Evolutionary conservation across 2,797 vertebrate genomes (phyloP), one percentile per base, ranked within the genome.

Genomic region (Decapterus maruadsi): DNA sequence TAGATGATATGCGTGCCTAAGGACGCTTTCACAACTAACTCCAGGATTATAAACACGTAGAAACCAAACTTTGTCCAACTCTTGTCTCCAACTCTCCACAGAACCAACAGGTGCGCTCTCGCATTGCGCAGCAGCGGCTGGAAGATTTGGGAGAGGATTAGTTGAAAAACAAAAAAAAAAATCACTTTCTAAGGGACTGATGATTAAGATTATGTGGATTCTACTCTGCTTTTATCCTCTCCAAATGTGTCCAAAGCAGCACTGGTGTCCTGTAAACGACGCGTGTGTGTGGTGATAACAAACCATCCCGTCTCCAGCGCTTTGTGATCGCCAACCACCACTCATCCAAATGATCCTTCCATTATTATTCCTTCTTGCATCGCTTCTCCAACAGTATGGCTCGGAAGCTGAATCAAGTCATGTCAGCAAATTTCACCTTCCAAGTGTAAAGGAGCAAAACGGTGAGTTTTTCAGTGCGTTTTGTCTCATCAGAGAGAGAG

Each of bases 321-420:
- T 92, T 91, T 93, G 95, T 83, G 80, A 95, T 94, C 84, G 92
- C 94, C 91, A 78, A 92, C 91, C 89, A 94, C 94, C 93, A 90
- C 90, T 95, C 93, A 96, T 96, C 97, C 98, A 97, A 97, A 99
- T 99, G 98, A 97, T 96, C 97, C 96, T 96, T 93, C 91, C 96
- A 95, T 96, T 96, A 89, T 83, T 97, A 84, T 90, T 97, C 94
- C 96, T 97, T 89, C 95, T 99, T 94, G 95, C 95, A 95, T 95
- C 95, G 93, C 96, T 96, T 96, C 95, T 96, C 95, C 97, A 94
- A 91, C 95, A 94, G 81, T 94, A 93, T 92, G 96, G 96, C 84
- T 94, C 95, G 89, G 95, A 84, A 89, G 97, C 97, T 80, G 96
- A 98, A 92, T 96, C 96, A 88, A 96, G 94, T 94, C 95, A 96